These are phyloP conservation scores for Callorhinus ursinus DNA, from an alignment of 2,113 vertebrate genomes.

Conservation along the genomic window DNA sequence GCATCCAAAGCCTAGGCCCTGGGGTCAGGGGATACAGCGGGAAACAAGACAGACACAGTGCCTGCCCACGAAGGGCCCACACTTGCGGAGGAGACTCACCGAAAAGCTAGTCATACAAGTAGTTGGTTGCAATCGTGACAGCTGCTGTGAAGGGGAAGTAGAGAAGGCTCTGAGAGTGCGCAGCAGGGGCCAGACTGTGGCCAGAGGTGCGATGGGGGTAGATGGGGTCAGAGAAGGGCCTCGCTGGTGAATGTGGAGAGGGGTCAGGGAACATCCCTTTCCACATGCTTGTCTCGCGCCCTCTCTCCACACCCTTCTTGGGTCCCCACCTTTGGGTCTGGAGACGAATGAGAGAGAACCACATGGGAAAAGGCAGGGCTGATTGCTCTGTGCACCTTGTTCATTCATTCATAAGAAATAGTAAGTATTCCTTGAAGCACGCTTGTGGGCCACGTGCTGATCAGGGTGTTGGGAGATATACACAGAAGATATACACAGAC, in stretches of 20 bases:
- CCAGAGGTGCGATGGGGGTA: neutral
- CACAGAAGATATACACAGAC: neutral
- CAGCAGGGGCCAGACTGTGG: neutral
- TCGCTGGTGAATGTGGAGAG: neutral
- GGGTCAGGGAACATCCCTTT: neutral
- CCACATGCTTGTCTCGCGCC: neutral
- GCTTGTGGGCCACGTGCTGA: neutral
- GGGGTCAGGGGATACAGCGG: slow-evolving; percentile 36
- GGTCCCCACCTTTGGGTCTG: neutral
- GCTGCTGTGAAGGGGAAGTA: slow-evolving; percentile 13
- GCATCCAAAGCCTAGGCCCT: slow-evolving; percentile 61
- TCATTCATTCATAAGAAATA: neutral
- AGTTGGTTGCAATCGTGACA: slow-evolving; percentile 38
- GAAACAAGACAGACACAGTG: slow-evolving; percentile 60
- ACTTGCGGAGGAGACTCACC: neutral
- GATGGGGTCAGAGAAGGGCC: neutral
- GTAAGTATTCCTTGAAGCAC: neutral
- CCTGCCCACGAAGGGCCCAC: slow-evolving; percentile 35
- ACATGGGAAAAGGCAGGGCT: neutral
- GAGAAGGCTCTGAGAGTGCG: neutral
- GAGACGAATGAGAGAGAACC: neutral
- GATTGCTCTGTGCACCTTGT: neutral
- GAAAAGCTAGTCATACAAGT: slow-evolving; percentile 54
- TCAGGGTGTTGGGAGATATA: neutral
- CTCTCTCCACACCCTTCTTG: neutral